Evolutionary conservation across 2,113 vertebrate genomes (phyloP), one percentile per base, ranked within the genome.

Genomic region (Rhineura floridana): DNA sequence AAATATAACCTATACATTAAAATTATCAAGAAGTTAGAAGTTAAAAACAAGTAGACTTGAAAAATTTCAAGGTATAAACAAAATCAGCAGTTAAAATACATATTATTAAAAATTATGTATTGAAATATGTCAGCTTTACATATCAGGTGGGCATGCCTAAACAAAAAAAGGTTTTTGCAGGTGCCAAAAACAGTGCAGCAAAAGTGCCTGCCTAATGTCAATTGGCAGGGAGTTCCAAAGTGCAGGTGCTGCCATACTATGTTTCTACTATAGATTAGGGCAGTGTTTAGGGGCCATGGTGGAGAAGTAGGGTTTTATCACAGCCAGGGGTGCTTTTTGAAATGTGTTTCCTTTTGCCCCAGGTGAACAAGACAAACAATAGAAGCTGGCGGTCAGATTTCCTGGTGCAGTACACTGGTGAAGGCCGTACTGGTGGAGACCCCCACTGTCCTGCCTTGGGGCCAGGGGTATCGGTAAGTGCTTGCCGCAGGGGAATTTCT

Each of bases 341-440:
- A 76, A 50, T 17, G 2, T 3, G 1, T 78, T 28, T 52, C 42
- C 23, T 83, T n/a, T 62, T 17, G 33, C 13, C 44, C n/a, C 70
- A 89, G 88, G 69, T 86, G 59, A 86, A 81, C 42, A n/a, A 75
- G 21, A 44, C 36, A 0, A 44, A 9, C 93, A 90, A 89, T 83
- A 94, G 91, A 91, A 92, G 92, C 1, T 98, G 97, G 97, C 96
- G 98, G n/a, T 96, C 97, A 19, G 97, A 98, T 92, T 81, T 98
- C 87, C 96, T 98, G 90, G 96, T 98, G 80, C 97, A 98, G 93
- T 98, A 98, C 44, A 97, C 97, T 85, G 98, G 97, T 19, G 97
- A 98, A 85, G 97, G 97, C 2, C 90, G 83, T 21, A 95, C 94
- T 67, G 88, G 95, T 44, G 89, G 94, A 0, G 97, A 98, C 88